Base-by-base conservation (phyloP, 2,797 vertebrate species). In the Antennarius maculatus region DNA sequence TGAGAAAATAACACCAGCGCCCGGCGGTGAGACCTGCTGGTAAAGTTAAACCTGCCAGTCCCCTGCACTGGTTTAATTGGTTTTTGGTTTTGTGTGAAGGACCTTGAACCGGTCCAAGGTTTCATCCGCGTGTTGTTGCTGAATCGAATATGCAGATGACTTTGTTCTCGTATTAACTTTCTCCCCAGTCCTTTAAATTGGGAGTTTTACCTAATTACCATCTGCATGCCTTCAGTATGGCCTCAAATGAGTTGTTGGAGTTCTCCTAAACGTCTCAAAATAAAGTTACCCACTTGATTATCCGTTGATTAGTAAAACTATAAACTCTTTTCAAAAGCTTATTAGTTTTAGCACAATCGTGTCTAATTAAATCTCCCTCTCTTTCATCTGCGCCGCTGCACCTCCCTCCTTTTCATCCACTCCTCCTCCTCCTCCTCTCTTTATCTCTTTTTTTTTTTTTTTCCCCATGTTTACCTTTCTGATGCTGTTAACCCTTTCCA, bases 271-370 rank as follows among this genome's bases (percentile, higher is more conserved):
- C 43, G 63, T 85, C 76, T 76, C 66, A 23, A 86, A 90, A 90
- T 82, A 88, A 89, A 89, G 87, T 90, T 82, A 86, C 50, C 54
- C 87, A 88, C 86, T 91, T 75, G 81, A 88, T 90, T 79, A 86
- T 71, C 88, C 89, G 82, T 91, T 88, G 77, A 92, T 92, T 91
- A 91, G 84, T 78, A 82, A 87, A 91, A 90, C 83, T 82, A 83
- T 83, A 77, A 86, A 89, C 73, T 85, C 71, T 82, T 86, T 80
- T 8, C 51, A 76, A 83, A 86, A 87, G 84, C 79, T 90, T 80
- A 79, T 88, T 88, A 89, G 88, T 84, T 87, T 87, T 84, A 72
- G 71, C 78, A 45, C 71, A 42, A 7, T 71, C 74, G 67, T 64
- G 58, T 65, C 9, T 89, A 90, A 92, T 91, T 80, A 89, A 89